A percentile compares a stretch with the other conserved stretches of the same genome.
Conservation (phyloP, 2,797 vertebrate genomes). For the Centropyge bicolor region DNA sequence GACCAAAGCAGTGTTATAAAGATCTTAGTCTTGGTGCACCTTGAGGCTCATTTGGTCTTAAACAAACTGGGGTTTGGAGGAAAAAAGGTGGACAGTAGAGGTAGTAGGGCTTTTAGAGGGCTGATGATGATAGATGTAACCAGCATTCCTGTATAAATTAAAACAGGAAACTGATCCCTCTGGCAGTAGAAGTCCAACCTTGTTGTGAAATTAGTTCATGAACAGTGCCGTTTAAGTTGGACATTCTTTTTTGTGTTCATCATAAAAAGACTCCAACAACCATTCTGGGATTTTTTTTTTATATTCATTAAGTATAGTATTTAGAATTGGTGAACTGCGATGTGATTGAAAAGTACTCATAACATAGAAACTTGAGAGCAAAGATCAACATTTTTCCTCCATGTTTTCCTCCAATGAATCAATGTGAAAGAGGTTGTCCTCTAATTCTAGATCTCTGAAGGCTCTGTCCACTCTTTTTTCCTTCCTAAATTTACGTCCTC, state of each 20-base stretch:
- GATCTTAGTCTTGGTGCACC: slow-evolving; percentile 14
- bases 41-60: slow-evolving; percentile 47
- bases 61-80: background rate
- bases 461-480: slow-evolving; percentile 6
- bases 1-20: background rate
- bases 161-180: slow-evolving; percentile 12
- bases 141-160: background rate
- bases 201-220: background rate
- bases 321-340: background rate
- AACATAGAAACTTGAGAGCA: background rate
- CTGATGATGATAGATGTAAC: background rate
- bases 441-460: background rate
- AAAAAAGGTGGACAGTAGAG: slow-evolving; percentile 19
- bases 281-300: background rate
- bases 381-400: background rate
- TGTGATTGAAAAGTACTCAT: background rate
- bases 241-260: background rate
- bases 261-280: background rate
- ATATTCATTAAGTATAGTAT: background rate
- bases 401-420: background rate
- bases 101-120: slow-evolving; percentile 11
- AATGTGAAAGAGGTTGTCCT: background rate
- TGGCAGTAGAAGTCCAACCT: slow-evolving; percentile 9
- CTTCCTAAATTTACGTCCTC: background rate
- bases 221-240: background rate